A percentile compares a stretch with the other conserved stretches of the same genome.
Evolutionary conservation across 2,113 vertebrate genomes (phyloP).

Genomic region (Melierax canorus): DNA sequence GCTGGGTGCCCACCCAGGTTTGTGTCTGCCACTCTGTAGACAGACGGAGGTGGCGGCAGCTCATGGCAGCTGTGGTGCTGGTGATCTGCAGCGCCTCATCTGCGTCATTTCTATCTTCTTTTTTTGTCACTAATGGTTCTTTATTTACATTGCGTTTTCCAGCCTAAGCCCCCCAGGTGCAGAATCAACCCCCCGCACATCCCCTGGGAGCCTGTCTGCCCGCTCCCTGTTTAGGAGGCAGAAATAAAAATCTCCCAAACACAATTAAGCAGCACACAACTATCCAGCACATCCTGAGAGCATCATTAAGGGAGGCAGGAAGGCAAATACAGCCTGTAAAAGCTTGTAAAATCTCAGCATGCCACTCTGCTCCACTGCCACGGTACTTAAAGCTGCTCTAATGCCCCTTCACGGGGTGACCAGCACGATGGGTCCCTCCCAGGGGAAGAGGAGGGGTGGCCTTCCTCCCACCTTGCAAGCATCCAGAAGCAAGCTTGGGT

Average conservation of each 20-base stretch:
- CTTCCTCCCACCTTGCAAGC: not conserved
- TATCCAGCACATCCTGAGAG: not conserved
- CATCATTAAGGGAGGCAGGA: not conserved
- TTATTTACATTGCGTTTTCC: not conserved
- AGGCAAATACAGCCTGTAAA: not conserved
- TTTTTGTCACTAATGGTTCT: not conserved
- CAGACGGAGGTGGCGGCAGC: not conserved
- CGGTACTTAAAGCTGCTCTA: not conserved
- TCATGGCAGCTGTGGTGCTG: not conserved
- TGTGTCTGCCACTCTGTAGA: not conserved
- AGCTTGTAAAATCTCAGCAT: not conserved
- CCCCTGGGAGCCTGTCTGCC: not conserved
- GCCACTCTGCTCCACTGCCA: not conserved
- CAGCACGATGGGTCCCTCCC: accelerated
- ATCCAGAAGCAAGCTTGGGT: not conserved
- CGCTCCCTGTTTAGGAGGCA: not conserved
- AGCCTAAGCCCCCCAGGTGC: not conserved
- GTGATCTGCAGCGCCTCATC: not conserved
- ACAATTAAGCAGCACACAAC: not conserved
- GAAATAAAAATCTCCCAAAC: not conserved
- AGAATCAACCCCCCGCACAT: not conserved
- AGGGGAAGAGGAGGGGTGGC: not conserved
- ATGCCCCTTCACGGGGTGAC: not conserved
- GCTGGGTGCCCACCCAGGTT: accelerated
- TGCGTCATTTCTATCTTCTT: not conserved